These are phyloP conservation scores for Zosterops hypoxanthus DNA, from an alignment of 2,113 vertebrate species.

Conservation along the genomic window DNA sequence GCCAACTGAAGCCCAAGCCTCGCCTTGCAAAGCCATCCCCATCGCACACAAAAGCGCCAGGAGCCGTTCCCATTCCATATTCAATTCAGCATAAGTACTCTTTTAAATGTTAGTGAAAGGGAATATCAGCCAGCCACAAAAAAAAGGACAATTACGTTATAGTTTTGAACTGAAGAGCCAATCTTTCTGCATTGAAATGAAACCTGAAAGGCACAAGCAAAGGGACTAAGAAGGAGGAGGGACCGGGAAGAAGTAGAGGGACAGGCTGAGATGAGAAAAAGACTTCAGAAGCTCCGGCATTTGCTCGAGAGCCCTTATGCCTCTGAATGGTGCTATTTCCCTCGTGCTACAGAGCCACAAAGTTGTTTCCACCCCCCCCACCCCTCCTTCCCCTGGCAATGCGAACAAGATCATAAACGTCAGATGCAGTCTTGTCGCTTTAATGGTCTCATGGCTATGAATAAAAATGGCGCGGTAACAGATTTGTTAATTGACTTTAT, in stretches of 20 bases:
- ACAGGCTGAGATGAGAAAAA: background rate
- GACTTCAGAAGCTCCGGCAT: constrained; percentile 5
- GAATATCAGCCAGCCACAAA: constrained; percentile 27
- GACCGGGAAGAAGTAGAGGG: background rate
- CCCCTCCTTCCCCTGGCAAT: constrained; percentile 42
- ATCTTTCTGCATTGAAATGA: constrained; percentile 23
- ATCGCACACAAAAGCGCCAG: background rate
- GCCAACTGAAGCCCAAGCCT: background rate
- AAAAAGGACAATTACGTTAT: constrained; percentile 12
- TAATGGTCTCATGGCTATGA: constrained; percentile 63
- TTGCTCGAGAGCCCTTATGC: constrained; percentile 19
- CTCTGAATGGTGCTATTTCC: constrained; percentile 20
- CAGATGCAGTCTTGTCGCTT: constrained; percentile 61
- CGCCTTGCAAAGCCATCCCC: background rate
- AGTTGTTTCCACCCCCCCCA: constrained; percentile 28
- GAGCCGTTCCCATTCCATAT: constrained; percentile 52
- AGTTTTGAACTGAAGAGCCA: constrained; percentile 55
- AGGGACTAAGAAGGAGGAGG: background rate
- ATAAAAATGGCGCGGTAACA: constrained; percentile 71
- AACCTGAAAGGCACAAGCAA: constrained; percentile 36
- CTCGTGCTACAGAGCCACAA: constrained; percentile 4
- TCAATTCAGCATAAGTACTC: constrained; percentile 21
- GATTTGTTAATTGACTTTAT: constrained; percentile 65
- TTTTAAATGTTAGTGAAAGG: constrained; percentile 49
- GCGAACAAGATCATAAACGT: constrained; percentile 61